Evolutionary conservation across 2,797 vertebrate species (phyloP), one percentile per base, ranked within the genome.

Genomic region (Hydrolagus colliei): DNA sequence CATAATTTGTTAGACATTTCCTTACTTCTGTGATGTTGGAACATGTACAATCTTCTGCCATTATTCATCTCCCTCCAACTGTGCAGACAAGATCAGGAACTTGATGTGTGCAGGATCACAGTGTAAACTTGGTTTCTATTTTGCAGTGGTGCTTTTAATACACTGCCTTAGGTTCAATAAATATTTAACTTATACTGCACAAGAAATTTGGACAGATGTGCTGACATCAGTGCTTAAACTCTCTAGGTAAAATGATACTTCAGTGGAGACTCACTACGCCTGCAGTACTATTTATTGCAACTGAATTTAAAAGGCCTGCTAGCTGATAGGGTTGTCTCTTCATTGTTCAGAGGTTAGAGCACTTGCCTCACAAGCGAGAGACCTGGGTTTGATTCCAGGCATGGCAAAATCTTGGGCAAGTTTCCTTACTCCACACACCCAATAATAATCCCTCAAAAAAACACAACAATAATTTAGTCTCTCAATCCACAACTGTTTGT

Each of bases 241-340:
- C 59, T 12, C 20, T 18, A 59, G n/a, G 75, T 77, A n/a, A 77
- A 22, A 27, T 63, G n/a, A 79, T 79, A 79, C n/a, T 79, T 63
- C n/a, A 63, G 59, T 11, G 20, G 75, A 11, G 75, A 2, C 41
- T 52, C 41, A 52, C 41, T 52, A 52, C 6, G 41, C 41, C 1
- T 52, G 41, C 41, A n/a, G 2, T 11, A 52, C 62, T 27, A 27
- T 27, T 27, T 27, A 27, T 27, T 27, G n/a, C 12, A 22, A 2
- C 52, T 79, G n/a, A 22, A 8, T 78, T 71, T 71, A 62, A 27
- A 61, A 8, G 27, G n/a, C 11, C 77, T 63, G 14, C 18, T 16
- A 14, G 12, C 22, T 11, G 22, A n/a, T 10, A 73, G 22, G 7
- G 67, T 14, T 71, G 67, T 71, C 13, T 71, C 67, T 71, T 61